Evolutionary conservation across 2,888 invertebrate genomes (phyloP).

Genomic region (Platycheirus albimanus): DNA sequence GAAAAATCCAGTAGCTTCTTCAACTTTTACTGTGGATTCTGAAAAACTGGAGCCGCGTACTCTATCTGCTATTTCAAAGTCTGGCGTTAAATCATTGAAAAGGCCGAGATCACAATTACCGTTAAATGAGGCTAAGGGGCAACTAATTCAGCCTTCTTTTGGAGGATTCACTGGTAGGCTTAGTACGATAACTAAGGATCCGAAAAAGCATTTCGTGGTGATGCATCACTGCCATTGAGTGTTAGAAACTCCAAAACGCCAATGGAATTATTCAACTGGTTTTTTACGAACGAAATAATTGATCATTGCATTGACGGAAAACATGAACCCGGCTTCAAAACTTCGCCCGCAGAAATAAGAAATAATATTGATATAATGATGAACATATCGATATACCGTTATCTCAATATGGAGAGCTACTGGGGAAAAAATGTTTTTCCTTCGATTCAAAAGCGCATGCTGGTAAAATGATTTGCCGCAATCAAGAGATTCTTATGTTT

Average conservation of each 20-base stretch:
- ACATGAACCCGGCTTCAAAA: constrained; percentile 18
- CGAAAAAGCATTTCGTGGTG: neutral
- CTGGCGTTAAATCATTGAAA: neutral
- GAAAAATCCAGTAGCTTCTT: constrained; percentile 7
- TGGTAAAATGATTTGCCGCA: no score
- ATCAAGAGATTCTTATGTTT: neutral
- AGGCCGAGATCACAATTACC: neutral
- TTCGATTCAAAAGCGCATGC: neutral
- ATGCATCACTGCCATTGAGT: no score
- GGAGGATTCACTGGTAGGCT: neutral
- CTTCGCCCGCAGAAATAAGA: constrained; percentile 16
- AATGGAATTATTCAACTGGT: neutral
- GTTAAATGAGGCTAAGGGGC: constrained; percentile 1
- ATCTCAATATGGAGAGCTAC: constrained; percentile 15
- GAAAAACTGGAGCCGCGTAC: neutral
- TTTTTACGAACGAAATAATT: neutral
- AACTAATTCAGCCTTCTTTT: neutral
- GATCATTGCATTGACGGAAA: neutral
- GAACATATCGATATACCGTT: constrained; percentile 16
- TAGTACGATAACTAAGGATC: neutral
- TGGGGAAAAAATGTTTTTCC: constrained; percentile 1
- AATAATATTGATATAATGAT: constrained; percentile 20
- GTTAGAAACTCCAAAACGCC: neutral
- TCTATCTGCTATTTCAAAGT: neutral
- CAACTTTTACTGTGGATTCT: constrained; percentile 2